Percentiles rank a stretch among this genome's conserved stretches.
Conservation (phyloP, 2,113 vertebrate genomes). For the Corythornis cristatus region DNA sequence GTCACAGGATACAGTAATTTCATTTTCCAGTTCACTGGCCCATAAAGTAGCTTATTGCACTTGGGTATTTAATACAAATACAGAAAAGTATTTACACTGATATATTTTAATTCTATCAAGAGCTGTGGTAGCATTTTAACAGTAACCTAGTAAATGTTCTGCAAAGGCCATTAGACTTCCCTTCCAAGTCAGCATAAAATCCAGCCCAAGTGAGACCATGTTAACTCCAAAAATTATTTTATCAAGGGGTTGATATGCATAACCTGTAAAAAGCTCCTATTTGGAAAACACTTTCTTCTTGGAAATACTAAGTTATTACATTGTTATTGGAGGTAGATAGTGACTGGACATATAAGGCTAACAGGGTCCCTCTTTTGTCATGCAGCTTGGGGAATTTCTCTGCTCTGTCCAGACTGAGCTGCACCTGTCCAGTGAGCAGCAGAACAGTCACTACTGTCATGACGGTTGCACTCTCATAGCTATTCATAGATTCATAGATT, state of each 20-base stretch:
- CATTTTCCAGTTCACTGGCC: slow-evolving; percentile 77
- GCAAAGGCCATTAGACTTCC: neutral
- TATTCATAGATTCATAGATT: neutral
- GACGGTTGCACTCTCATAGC: fast-evolving
- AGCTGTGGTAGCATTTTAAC: slow-evolving; percentile 19
- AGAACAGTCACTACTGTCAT: fast-evolving
- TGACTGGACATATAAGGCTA: neutral
- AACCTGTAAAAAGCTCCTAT: neutral
- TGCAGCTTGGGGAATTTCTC: neutral
- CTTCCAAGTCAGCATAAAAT: neutral
- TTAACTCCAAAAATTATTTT: neutral
- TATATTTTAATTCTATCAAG: slow-evolving; percentile 37
- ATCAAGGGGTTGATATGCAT: neutral
- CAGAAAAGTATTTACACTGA: slow-evolving; percentile 56
- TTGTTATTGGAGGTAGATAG: neutral
- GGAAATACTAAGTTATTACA: neutral
- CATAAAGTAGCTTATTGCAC: slow-evolving; percentile 69
- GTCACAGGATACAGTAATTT: slow-evolving; percentile 77
- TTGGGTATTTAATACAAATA: slow-evolving; percentile 68
- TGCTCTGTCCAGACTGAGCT: neutral
- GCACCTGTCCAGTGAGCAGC: fast-evolving
- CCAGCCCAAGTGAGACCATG: neutral
- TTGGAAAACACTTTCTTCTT: neutral
- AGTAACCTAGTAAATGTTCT: neutral
- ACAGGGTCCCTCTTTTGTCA: fast-evolving